Evolutionary conservation across 2,888 invertebrate genomes (phyloP).

Genomic region (Tanytarsus gracilentus): DNA sequence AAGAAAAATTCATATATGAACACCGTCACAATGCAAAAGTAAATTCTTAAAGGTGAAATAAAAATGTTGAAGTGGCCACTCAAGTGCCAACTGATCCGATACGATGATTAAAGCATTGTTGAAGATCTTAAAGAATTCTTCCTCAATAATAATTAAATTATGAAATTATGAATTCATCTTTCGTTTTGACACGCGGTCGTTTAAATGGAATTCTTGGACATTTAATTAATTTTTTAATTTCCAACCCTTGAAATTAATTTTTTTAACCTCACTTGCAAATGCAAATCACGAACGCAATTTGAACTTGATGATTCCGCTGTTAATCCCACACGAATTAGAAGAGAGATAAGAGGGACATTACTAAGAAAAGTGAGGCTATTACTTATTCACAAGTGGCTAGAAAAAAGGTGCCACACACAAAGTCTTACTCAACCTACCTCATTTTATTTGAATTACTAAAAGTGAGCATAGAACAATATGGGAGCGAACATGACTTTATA

Average conservation of each 20-base stretch:
- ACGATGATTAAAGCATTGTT: too few relatives aligned
- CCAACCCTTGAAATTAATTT: too few relatives aligned
- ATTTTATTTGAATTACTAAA: neutral
- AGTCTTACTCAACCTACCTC: neutral
- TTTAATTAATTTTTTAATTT: too few relatives aligned
- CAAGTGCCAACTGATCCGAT: constrained; percentile 10
- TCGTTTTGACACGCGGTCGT: too few relatives aligned
- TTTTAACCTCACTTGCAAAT: too few relatives aligned
- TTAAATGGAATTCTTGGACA: too few relatives aligned
- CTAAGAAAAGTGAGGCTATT: constrained; percentile 24
- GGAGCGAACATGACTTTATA: too few relatives aligned
- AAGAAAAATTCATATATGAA: neutral
- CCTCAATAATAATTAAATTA: too few relatives aligned
- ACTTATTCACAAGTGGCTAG: constrained; percentile 12
- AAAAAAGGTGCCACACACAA: constrained; percentile 18
- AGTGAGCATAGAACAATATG: neutral
- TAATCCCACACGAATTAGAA: neutral
- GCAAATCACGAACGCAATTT: neutral
- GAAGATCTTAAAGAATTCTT: too few relatives aligned
- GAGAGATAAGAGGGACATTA: constrained; percentile 7
- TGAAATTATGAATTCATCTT: neutral
- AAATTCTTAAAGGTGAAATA: constrained; percentile 12
- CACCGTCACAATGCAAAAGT: constrained; percentile 17
- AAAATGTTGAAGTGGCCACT: constrained; percentile 8
- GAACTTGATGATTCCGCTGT: neutral